Base-by-base conservation (phyloP, 2,888 invertebrate genomes). In the Eupithecia subumbrata region DNA sequence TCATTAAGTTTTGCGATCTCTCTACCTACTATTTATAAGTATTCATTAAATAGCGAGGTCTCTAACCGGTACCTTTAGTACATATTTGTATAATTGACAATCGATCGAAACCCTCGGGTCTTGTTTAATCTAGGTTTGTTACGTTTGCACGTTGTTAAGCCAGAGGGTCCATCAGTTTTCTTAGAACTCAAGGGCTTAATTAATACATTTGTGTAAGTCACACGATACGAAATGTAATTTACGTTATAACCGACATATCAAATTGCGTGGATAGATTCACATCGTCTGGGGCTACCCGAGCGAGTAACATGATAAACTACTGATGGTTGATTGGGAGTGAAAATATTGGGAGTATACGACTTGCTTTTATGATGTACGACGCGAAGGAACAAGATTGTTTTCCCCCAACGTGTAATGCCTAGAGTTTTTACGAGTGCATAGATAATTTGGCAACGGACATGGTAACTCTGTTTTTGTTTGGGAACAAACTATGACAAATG, bases 291-390 rank as follows among this genome's bases (percentile, higher is more conserved):
- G 63, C 67, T 77, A 84, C 74, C 79, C 82, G 75, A 83, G 75
- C 76, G 81, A 71, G 80, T 79, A 84, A 84, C 81, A 76, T 80
- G 78, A 82, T 82, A 82, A 81, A 81, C 79, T 79, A 80, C 73
- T 72, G 71, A 76, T 76, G 70, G 69, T 66, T 76, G 80, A 81
- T 79, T 79, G 77, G 77, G 71, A 78, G 77, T 73, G 78, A 79
- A 79, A 79, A 80, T 77, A 79, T 80, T 74, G 78, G 75, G 75
- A 76, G 72, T 79, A 79, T 81, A 81, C 80, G 78, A 79, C 81
- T 76, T 63, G 60, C 60, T 78, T 81, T 81, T 81, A 79, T 79
- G 80, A 78, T 77, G 71, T 75, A 80, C 72, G 78, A 76, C 71
- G 72, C 43, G 72, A 77, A 75, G 72, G 76, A 76, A 71, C 69